These are phyloP conservation scores for Microchrysa polita DNA, from an alignment of 2,888 invertebrate genomes.

Conservation along the genomic window DNA sequence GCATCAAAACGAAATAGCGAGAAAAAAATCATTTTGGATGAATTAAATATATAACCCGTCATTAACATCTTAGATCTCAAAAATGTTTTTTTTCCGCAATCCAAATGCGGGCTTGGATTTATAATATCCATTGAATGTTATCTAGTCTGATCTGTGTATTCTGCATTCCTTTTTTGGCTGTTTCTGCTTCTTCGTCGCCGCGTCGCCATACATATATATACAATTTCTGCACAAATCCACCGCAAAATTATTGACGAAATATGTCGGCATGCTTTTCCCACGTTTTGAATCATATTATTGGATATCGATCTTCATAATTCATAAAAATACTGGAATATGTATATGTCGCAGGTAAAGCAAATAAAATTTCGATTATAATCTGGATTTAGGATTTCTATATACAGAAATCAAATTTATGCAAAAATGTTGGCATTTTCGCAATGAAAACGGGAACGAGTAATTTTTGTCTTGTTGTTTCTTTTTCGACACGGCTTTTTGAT, in stretches of 20 bases:
- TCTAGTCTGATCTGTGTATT: background rate
- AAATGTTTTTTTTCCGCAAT: background rate
- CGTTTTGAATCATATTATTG: constrained; percentile 9
- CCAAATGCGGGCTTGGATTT: background rate
- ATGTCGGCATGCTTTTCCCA: constrained; percentile 1
- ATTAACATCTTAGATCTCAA: background rate
- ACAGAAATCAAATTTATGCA: no score
- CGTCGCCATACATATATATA: no score
- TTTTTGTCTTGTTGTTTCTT: no score
- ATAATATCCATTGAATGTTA: background rate
- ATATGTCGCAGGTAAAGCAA: constrained; percentile 14
- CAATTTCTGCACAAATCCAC: no score
- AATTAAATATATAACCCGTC: constrained; percentile 10
- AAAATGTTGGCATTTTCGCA: no score
- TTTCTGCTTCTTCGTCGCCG: no score
- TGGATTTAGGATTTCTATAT: background rate
- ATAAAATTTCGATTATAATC: background rate
- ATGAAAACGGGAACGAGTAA: no score
- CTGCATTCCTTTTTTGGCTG: no score
- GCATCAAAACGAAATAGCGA: background rate
- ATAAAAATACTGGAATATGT: no score
- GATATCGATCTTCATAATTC: background rate
- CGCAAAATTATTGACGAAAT: background rate
- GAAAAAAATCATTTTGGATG: background rate
- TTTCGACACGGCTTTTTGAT: no score